Percentiles rank a stretch among this genome's conserved stretches.
Conservation (phyloP, 2,113 vertebrate species). For the Zingel zingel region DNA sequence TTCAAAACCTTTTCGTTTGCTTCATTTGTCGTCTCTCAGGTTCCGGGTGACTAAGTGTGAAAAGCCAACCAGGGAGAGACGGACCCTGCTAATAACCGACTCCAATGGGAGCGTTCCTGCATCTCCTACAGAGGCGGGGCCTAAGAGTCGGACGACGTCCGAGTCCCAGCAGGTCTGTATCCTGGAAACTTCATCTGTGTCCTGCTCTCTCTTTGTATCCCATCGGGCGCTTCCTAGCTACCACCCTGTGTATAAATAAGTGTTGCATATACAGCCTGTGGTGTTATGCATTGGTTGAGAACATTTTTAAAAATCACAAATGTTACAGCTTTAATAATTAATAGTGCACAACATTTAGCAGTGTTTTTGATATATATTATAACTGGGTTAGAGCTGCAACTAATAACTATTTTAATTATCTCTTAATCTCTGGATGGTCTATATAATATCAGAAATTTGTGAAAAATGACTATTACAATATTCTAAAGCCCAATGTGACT, state of each 20-base stretch:
- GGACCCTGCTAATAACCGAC: slow-evolving; percentile 83
- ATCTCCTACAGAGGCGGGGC: slow-evolving; percentile 73
- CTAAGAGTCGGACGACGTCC: slow-evolving; percentile 69
- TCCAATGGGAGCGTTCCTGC: slow-evolving; percentile 85
- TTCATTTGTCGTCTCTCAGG: slow-evolving; percentile 70
- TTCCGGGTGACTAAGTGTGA: slow-evolving; percentile 97
- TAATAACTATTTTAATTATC: neutral
- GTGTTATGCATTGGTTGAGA: neutral
- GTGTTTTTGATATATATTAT: neutral
- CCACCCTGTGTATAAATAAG: neutral
- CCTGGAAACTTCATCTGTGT: slow-evolving; percentile 8
- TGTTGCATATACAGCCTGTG: neutral
- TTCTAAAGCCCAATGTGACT: neutral
- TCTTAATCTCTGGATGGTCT: neutral
- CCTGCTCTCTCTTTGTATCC: neutral
- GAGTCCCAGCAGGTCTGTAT: slow-evolving; percentile 83
- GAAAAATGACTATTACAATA: neutral
- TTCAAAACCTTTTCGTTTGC: neutral
- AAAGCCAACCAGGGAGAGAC: slow-evolving; percentile 86
- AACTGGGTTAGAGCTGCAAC: neutral
- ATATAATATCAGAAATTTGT: neutral
- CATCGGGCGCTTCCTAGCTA: neutral
- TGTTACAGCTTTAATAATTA: neutral
- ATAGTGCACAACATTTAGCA: neutral
- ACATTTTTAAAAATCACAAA: neutral